phyloP scores from a whole-genome alignment of 2,797 vertebrate species.

The Rhodeus uyekii region DNA sequence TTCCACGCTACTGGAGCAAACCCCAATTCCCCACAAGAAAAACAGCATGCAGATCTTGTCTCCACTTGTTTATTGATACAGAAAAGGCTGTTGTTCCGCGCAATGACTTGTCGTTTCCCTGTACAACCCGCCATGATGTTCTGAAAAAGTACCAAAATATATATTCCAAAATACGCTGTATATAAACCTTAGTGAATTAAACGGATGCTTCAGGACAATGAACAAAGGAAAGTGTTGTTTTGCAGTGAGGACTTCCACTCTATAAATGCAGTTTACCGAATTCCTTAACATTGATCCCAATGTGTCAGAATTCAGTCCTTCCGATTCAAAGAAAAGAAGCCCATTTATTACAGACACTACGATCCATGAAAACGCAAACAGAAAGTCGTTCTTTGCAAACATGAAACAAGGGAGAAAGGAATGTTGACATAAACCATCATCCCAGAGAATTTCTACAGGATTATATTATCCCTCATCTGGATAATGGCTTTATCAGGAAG shows the following conservation, averaged over 20 bases:
- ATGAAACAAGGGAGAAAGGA: slow-evolving; percentile 40
- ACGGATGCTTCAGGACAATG: slow-evolving; percentile 18
- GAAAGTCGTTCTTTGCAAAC: slow-evolving; percentile 1
- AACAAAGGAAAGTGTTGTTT: not conserved
- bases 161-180: slow-evolving; percentile 62
- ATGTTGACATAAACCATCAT: slow-evolving; percentile 33
- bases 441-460: slow-evolving; percentile 8
- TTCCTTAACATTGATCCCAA: slow-evolving; percentile 1
- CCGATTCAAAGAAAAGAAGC: not conserved
- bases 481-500: slow-evolving; percentile 3
- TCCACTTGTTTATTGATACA: slow-evolving; percentile 62
- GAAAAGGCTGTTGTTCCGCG: slow-evolving; percentile 52
- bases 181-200: slow-evolving; percentile 60
- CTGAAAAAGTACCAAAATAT: slow-evolving; percentile 67
- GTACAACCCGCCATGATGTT: slow-evolving; percentile 57
- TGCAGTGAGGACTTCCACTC: not conserved
- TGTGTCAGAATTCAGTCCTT: not conserved
- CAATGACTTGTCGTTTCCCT: slow-evolving; percentile 50
- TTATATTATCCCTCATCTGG: not conserved
- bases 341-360: not conserved
- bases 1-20: not conserved
- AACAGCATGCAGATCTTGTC: slow-evolving; percentile 26
- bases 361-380: too few species aligned
- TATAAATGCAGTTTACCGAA: not conserved
- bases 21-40: slow-evolving; percentile 22